A percentile compares a stretch with the other conserved stretches of the same genome.
phyloP scores from a whole-genome alignment of 2,888 invertebrate species.

The Ennomos erosarius region DNA sequence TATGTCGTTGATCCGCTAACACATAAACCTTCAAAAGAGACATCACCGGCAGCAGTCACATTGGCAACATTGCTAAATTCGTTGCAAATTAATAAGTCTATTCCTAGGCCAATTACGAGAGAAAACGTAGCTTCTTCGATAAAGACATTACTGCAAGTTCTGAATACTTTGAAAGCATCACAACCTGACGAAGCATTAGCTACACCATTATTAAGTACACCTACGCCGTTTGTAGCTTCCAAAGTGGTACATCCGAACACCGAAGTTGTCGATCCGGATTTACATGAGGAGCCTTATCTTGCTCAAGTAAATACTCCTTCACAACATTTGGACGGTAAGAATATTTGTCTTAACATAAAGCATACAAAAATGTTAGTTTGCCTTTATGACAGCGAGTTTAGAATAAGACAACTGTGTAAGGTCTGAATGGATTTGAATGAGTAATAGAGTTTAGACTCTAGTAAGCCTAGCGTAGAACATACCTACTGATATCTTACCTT shows the following conservation, averaged over 20 bases:
- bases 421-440: no score
- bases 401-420: no score
- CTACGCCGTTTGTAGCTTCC: conserved; percentile 65
- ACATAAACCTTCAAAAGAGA: conserved; percentile 49
- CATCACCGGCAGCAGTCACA: conserved; percentile 55
- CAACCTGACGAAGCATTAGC: conserved; percentile 62
- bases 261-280: conserved; percentile 49
- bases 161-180: conserved; percentile 87
- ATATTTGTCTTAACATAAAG: no score
- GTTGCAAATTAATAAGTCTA: conserved; percentile 89
- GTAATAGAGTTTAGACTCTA: no score
- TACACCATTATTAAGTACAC: conserved; percentile 66
- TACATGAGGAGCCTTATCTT: conserved; percentile 69
- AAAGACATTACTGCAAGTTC: conserved; percentile 90
- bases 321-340: conserved; percentile 77
- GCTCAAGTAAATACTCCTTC: conserved; percentile 70
- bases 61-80: conserved; percentile 87
- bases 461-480: no score
- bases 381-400: no score
- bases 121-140: conserved; percentile 93
- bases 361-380: no score
- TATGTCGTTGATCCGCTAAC: conserved; percentile 61
- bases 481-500: no score
- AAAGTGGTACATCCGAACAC: conserved; percentile 43
- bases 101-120: conserved; percentile 90